Base-by-base conservation (phyloP, 1,140 invertebrate species). In the Drosophila lacertosa region DNA sequence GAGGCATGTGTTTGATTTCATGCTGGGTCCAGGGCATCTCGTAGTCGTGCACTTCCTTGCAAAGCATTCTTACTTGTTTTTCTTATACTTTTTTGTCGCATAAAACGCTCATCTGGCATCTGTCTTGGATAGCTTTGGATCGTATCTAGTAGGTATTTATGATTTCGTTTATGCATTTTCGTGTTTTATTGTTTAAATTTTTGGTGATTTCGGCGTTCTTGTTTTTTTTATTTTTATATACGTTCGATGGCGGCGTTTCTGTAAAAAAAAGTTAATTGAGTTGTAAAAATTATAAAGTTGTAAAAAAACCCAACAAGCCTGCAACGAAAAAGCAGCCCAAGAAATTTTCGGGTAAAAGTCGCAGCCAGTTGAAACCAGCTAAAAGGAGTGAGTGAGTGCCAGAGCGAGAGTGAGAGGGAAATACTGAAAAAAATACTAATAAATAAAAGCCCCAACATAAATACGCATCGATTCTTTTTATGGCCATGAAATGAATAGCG, bases 271-370 rank as follows among this genome's bases (percentile, higher is more conserved):
- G 64, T 88, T 89, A 89, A 88, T 88, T 88, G 83, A 88, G 82
- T 82, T 88, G 82, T 88, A 89, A 88, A 88, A 88, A 88, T 88
- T 88, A 88, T 88, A 88, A 88, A 88, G 82, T 73, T 88, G 82
- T 88, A 88, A 88, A 86, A 84, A 68, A 67, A 37, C 47, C 35
- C 50, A 69, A 63, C 39, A 24, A 69, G 47, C 54, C 18, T 22
- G 39, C 15, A 42, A 53, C 7, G 16, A 67, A 45, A 20, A 50
- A 32, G 37, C 24, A 37, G 33, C 45, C 33, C 47, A 53, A 29
- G 22, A 54, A 72, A 62, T 58, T 50, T 77, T 15, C 60, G 68
- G 42, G 50, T 69, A 83, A 84, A 74, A 84, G 73, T 74, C 75
- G 59, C 59, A 72, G 67, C 64, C 77, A 88, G 82, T 74, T 82